These are phyloP conservation scores for Neuroscelio doddi DNA, from an alignment of 2,888 invertebrate species.

Conservation along the genomic window DNA sequence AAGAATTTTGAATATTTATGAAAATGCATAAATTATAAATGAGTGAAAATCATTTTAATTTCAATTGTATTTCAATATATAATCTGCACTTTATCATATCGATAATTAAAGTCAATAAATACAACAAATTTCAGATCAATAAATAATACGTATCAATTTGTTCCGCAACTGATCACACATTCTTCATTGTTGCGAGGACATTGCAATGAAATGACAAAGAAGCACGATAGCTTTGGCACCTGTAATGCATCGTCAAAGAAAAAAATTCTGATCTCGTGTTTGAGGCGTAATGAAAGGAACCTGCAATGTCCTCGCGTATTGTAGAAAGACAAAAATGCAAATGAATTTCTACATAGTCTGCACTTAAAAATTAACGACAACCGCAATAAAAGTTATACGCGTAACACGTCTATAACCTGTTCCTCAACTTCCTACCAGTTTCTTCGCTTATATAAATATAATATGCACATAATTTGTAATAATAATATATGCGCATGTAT, in stretches of 20 bases:
- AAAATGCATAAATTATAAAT: no score
- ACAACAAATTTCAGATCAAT: slow-evolving; percentile 1
- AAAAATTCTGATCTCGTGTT: no score
- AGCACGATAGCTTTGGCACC: slow-evolving; percentile 21
- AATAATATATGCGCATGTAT: slow-evolving; percentile 12
- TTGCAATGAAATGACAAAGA: slow-evolving; percentile 10
- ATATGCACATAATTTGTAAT: slow-evolving; percentile 14
- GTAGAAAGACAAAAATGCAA: slow-evolving; percentile 26
- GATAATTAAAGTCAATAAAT: neutral
- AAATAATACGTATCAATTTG: neutral
- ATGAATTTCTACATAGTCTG: slow-evolving; percentile 19
- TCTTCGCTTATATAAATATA: slow-evolving; percentile 31
- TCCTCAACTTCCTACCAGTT: neutral
- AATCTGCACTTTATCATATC: no score
- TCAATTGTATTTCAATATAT: no score
- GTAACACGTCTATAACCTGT: slow-evolving; percentile 17
- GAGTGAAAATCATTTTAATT: no score
- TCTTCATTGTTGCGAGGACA: slow-evolving; percentile 17
- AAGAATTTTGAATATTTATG: no score
- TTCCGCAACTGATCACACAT: slow-evolving; percentile 1
- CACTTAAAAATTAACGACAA: slow-evolving; percentile 29
- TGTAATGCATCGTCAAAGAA: neutral
- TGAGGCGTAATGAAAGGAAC: neutral
- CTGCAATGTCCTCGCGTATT: slow-evolving; percentile 29
- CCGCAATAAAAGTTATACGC: slow-evolving; percentile 8